A percentile compares a stretch with the other conserved stretches of the same genome.
Conservation (phyloP, 2,888 invertebrate genomes). For the Melanostoma mellinum region DNA sequence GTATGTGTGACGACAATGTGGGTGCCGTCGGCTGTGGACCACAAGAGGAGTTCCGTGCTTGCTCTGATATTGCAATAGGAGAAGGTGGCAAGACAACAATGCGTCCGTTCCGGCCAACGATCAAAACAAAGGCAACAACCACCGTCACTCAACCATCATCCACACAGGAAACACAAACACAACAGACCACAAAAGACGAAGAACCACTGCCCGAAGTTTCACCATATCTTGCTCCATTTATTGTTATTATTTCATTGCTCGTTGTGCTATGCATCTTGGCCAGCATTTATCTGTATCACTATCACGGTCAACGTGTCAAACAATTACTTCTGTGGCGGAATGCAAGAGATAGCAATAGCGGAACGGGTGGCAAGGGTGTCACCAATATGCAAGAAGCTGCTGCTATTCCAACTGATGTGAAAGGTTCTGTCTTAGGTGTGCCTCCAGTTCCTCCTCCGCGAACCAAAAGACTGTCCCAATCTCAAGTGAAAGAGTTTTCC, state of each 20-base stretch:
- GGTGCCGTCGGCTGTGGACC: conserved; percentile 93
- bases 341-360: conserved; percentile 43
- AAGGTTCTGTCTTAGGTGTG: conserved; percentile 43
- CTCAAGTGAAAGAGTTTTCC: conserved; percentile 77
- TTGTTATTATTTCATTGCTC: conserved; percentile 87
- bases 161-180: conserved; percentile 64
- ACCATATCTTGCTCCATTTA: conserved; percentile 83
- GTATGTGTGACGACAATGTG: conserved; percentile 87
- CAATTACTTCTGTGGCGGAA: conserved; percentile 84
- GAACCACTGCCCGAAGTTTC: conserved; percentile 75
- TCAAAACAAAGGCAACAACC: conserved; percentile 76
- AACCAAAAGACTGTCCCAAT: conserved; percentile 78
- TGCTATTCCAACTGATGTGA: conserved; percentile 39
- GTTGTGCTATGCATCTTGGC: conserved; percentile 86
- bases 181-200: conserved; percentile 70
- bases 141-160: conserved; percentile 65
- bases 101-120: conserved; percentile 81
- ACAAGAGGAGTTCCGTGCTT: conserved; percentile 94
- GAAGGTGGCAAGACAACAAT: conserved; percentile 81
- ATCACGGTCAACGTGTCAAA: conserved; percentile 88
- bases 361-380: conserved; percentile 40
- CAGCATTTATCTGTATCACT: conserved; percentile 89
- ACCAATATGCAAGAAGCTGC: conserved; percentile 55
- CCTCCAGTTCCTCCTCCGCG: conserved; percentile 79
- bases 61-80: conserved; percentile 90